Evolutionary conservation across 2,888 invertebrate species (phyloP).

Genomic region (Cantharis rufa): DNA sequence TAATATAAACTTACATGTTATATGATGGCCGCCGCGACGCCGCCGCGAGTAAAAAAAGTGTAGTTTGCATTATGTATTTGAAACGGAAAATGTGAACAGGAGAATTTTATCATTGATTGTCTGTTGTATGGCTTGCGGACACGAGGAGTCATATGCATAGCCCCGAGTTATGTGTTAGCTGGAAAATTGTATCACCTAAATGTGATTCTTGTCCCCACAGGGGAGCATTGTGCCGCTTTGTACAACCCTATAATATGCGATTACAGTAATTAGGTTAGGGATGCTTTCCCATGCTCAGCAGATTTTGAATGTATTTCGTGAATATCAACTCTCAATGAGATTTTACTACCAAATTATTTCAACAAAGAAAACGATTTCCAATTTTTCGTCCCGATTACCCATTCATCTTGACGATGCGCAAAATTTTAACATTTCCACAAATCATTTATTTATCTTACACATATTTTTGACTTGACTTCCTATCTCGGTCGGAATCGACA

Average conservation of each 20-base stretch:
- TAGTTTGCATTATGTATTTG: not conserved
- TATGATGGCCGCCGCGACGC: not conserved
- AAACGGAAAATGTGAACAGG: not conserved
- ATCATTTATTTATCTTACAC: not conserved
- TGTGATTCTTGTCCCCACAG: constrained; percentile 46
- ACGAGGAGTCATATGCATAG: constrained; percentile 31
- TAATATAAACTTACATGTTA: not conserved
- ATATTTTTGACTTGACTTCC: not conserved
- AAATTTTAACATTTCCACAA: not conserved
- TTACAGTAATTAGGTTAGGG: constrained; percentile 54
- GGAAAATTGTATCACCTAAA: constrained; percentile 47
- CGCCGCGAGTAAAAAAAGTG: not conserved
- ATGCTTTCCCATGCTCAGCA: constrained; percentile 45
- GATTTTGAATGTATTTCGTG: constrained; percentile 35
- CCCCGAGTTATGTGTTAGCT: constrained; percentile 38
- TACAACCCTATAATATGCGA: constrained; percentile 52
- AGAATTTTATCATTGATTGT: constrained; percentile 11
- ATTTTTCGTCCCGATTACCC: not conserved
- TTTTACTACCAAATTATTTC: not conserved
- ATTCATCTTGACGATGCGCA: not conserved
- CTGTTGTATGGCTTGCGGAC: constrained; percentile 10
- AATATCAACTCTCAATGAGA: constrained; percentile 9
- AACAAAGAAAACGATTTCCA: not conserved
- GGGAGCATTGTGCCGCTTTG: constrained; percentile 44
- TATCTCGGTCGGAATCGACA: constrained; percentile 16